A percentile compares a stretch with the other conserved stretches of the same genome.
Conservation (phyloP, 2,888 invertebrate species). For the Epinotia nisella region DNA sequence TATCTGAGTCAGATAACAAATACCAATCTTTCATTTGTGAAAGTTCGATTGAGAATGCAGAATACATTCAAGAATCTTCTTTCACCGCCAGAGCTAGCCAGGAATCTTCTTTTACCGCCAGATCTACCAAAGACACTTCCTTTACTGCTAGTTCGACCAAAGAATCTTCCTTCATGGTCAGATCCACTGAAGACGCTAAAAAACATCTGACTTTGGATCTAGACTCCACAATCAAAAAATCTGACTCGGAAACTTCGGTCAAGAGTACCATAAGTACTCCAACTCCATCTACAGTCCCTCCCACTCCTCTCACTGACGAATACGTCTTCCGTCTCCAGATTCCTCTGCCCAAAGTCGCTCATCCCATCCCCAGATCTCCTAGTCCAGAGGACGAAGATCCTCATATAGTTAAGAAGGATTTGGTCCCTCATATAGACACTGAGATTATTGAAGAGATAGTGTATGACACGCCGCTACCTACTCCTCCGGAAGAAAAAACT, state of each 20-base stretch:
- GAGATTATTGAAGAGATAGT: slow-evolving; percentile 62
- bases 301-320: slow-evolving; percentile 76
- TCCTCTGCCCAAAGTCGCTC: slow-evolving; percentile 66
- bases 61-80: slow-evolving; percentile 39
- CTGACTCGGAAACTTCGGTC: slow-evolving; percentile 48
- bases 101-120: slow-evolving; percentile 39
- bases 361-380: slow-evolving; percentile 60
- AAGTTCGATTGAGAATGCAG: slow-evolving; percentile 22
- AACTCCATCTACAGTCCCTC: slow-evolving; percentile 66
- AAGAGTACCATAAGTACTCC: slow-evolving; percentile 58
- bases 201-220: slow-evolving; percentile 35
- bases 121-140: slow-evolving; percentile 25
- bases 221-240: slow-evolving; percentile 31
- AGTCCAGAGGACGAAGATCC: slow-evolving; percentile 67
- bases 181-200: slow-evolving; percentile 27
- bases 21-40: slow-evolving; percentile 34
- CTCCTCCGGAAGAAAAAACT: slow-evolving; percentile 60
- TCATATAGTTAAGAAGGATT: slow-evolving; percentile 69
- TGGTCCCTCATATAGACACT: slow-evolving; percentile 72
- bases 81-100: slow-evolving; percentile 32
- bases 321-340: slow-evolving; percentile 72
- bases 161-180: slow-evolving; percentile 15
- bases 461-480: slow-evolving; percentile 70
- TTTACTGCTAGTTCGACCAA: slow-evolving; percentile 27
- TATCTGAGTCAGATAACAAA: slow-evolving; percentile 39